Evolutionary conservation across 2,888 invertebrate genomes (phyloP).

Genomic region (Ichneumoninae sp.): DNA sequence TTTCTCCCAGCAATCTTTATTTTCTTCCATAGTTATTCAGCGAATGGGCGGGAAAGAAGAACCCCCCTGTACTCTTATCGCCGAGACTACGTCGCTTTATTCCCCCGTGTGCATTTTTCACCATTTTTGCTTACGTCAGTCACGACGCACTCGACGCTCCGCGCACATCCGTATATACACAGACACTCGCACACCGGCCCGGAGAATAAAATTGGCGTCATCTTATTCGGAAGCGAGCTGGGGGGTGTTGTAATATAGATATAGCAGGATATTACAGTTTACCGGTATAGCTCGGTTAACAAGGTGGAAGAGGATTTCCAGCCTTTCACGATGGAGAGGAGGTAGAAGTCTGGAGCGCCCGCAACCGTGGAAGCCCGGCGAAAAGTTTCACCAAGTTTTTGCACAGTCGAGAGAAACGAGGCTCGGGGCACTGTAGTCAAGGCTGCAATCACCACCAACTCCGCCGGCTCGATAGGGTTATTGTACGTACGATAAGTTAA

Average conservation of each 20-base stretch:
- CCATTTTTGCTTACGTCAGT: constrained; percentile 40
- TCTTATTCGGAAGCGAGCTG: constrained; percentile 30
- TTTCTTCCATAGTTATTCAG: constrained; percentile 14
- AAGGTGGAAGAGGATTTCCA: constrained; percentile 35
- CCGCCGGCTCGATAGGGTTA: constrained; percentile 9
- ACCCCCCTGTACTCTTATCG: constrained; percentile 12
- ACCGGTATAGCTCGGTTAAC: constrained; percentile 23
- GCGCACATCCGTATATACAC: not conserved
- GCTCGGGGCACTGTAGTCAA: constrained; percentile 1
- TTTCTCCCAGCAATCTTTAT: constrained; percentile 9
- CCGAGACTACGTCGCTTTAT: not conserved
- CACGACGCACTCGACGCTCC: not conserved
- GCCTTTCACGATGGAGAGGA: constrained; percentile 16
- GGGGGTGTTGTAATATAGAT: constrained; percentile 1
- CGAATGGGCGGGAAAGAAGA: not conserved
- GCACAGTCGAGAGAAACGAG: constrained; percentile 47
- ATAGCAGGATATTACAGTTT: constrained; percentile 3
- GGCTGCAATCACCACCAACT: constrained; percentile 42
- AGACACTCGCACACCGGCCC: no score
- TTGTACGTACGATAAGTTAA: constrained; percentile 19
- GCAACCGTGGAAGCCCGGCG: not conserved
- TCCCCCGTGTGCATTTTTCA: constrained; percentile 8
- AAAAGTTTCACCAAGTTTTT: constrained; percentile 52
- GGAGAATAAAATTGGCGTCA: constrained; percentile 42
- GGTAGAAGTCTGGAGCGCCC: constrained; percentile 27